phyloP scores from a whole-genome alignment of 1,140 invertebrate genomes.

The Apis dorsata region DNA sequence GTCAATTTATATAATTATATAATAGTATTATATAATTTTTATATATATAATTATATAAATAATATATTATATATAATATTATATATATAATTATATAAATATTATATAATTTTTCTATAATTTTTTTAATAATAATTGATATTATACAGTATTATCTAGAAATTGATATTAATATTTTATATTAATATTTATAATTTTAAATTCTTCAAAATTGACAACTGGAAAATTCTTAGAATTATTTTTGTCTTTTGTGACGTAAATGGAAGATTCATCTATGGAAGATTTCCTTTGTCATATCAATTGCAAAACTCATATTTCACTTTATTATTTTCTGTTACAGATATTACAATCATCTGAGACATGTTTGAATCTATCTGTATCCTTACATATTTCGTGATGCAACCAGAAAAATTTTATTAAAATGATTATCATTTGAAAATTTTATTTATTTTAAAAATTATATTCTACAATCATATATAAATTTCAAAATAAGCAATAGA shows the following conservation, averaged over 20 bases:
- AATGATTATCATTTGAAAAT: too few relatives aligned
- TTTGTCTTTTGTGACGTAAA: conserved; percentile 65
- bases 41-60: conserved; percentile 48
- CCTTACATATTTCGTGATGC: not conserved
- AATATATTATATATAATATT: too few relatives aligned
- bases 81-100: conserved; percentile 38
- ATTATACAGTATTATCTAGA: conserved; percentile 37
- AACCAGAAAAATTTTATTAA: too few relatives aligned
- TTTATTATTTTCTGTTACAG: conserved; percentile 17
- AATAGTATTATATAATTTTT: too few relatives aligned
- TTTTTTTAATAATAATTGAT: conserved; percentile 53
- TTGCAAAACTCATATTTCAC: not conserved
- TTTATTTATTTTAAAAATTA: too few relatives aligned
- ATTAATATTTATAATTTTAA: conserved; percentile 60
- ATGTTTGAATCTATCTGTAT: conserved; percentile 59
- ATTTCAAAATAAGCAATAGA: too few relatives aligned
- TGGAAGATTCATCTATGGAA: not conserved
- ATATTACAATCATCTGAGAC: conserved; percentile 49
- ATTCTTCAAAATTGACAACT: conserved; percentile 62
- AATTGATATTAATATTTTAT: conserved; percentile 50
- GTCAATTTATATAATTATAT: conserved; percentile 50
- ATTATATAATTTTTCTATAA: too few relatives aligned
- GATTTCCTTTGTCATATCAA: too few relatives aligned
- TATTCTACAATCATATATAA: too few relatives aligned
- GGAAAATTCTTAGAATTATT: conserved; percentile 64